These are phyloP conservation scores for Papilio gigon DNA, from an alignment of 2,888 invertebrate species.

Conservation along the genomic window DNA sequence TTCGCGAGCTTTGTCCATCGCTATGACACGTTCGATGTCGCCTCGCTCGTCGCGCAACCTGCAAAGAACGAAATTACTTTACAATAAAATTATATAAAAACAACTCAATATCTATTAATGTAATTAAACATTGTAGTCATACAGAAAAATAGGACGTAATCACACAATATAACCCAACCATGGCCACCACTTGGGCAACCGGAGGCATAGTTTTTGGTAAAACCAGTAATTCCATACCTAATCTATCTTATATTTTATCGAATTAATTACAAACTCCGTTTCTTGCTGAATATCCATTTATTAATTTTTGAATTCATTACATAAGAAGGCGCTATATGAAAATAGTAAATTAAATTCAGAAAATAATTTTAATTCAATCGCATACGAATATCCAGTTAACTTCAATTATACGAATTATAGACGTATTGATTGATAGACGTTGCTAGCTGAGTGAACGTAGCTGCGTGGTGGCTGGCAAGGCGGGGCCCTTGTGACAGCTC, in stretches of 20 bases:
- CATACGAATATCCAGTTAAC: not conserved
- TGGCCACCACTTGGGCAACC: no score
- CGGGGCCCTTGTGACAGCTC: conserved; percentile 23
- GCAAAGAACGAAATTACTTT: conserved; percentile 71
- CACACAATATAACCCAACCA: not conserved
- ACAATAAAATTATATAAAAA: not conserved
- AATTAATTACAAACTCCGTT: no score
- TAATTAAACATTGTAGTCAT: not conserved
- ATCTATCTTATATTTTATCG: no score
- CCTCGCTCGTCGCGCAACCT: conserved; percentile 94
- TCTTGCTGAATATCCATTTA: no score
- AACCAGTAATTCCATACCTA: no score
- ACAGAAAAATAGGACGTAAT: no score
- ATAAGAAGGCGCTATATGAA: no score
- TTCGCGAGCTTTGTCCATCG: conserved; percentile 92
- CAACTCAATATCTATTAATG: no score
- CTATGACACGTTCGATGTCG: conserved; percentile 91
- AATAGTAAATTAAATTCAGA: no score
- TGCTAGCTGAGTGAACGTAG: conserved; percentile 44
- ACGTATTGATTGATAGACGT: conserved; percentile 16
- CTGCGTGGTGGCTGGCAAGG: conserved; percentile 21
- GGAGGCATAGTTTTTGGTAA: no score
- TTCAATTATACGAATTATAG: not conserved
- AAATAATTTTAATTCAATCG: not conserved
- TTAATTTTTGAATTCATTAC: no score